Evolutionary conservation across 2,797 vertebrate genomes (phyloP).

Genomic region (Sus cebifrons): DNA sequence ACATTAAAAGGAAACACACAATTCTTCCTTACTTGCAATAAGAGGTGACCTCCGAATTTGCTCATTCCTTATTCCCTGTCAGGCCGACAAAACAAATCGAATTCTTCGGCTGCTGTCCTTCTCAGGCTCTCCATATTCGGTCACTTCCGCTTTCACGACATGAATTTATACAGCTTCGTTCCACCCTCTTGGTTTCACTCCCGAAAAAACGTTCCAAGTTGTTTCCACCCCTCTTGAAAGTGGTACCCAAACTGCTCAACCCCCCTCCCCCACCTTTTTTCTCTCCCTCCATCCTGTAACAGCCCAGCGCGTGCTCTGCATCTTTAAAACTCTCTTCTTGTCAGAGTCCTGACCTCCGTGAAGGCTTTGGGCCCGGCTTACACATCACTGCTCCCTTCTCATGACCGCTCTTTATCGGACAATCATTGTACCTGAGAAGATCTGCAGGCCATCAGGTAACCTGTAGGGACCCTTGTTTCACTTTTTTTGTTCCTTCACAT

Average conservation of each 20-base stretch:
- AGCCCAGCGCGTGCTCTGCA: accelerated
- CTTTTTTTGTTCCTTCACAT: too few relatives aligned
- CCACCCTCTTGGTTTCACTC: background rate
- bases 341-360: background rate
- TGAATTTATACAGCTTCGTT: background rate
- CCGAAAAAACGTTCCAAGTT: background rate
- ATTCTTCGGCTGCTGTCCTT: background rate
- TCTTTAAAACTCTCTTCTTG: background rate
- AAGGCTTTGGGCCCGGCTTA: background rate
- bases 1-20: background rate
- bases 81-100: background rate
- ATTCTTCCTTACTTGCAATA: background rate
- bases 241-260: background rate
- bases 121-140: background rate
- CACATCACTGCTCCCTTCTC: background rate
- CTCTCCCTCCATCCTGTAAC: background rate
- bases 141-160: background rate
- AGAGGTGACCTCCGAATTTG: background rate
- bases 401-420: background rate
- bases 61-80: background rate
- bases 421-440: background rate
- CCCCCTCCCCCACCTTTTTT: too few relatives aligned
- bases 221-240: background rate
- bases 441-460: background rate
- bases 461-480: background rate